phyloP scores from a whole-genome alignment of 1,140 invertebrate genomes.

The Drosophila pectinifera region DNA sequence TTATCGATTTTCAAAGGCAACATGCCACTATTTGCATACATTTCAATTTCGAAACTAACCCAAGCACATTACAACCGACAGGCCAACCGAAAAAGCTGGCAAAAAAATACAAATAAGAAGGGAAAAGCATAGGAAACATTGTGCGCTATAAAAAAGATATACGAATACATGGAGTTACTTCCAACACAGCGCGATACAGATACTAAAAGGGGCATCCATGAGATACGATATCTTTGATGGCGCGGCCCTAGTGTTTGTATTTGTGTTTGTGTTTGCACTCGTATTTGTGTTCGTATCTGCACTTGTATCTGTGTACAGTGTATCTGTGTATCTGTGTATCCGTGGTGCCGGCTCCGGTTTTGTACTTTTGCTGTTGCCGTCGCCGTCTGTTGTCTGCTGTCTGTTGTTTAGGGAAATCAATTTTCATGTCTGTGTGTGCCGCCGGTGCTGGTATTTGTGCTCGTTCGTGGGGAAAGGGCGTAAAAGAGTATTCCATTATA shows the following conservation, averaged over 20 bases:
- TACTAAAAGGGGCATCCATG: constrained; percentile 58
- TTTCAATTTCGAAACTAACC: constrained; percentile 71
- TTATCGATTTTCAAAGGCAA: constrained; percentile 69
- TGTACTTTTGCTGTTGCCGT: constrained; percentile 49
- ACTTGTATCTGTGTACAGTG: constrained; percentile 42
- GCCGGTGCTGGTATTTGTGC: constrained; percentile 15
- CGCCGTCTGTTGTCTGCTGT: constrained; percentile 40
- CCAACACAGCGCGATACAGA: constrained; percentile 32
- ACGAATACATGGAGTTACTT: constrained; percentile 35
- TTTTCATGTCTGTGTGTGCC: constrained; percentile 61
- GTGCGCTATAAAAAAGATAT: constrained; percentile 27
- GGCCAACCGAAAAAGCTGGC: constrained; percentile 39
- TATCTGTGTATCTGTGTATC: constrained; percentile 35
- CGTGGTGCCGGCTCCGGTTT: constrained; percentile 35
- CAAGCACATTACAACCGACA: constrained; percentile 47
- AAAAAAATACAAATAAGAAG: constrained; percentile 29
- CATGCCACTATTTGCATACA: constrained; percentile 69
- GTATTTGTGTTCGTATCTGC: constrained; percentile 16
- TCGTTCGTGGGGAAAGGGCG: constrained; percentile 20
- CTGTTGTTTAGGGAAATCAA: constrained; percentile 73
- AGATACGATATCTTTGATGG: constrained; percentile 62
- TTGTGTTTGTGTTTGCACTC: constrained; percentile 19
- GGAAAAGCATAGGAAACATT: constrained; percentile 28
- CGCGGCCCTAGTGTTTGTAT: constrained; percentile 12
- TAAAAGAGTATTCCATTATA: constrained; percentile 45